Evolutionary conservation across 1,140 invertebrate species (phyloP).

Genomic region (Lutraria rhynchaena): DNA sequence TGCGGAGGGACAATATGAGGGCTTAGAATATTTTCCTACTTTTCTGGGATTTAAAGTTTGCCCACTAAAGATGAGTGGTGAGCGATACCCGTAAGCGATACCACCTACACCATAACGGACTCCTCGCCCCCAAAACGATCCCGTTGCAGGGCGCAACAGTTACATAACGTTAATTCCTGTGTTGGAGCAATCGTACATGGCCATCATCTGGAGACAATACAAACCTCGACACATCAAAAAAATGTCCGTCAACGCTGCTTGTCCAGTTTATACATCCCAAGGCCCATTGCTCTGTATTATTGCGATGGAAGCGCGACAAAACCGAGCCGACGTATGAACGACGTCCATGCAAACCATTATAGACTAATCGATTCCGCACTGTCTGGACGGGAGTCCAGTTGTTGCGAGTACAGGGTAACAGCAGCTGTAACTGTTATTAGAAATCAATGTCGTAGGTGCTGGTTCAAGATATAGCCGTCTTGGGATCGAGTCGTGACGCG

Average conservation of each 20-base stretch:
- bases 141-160: constrained; percentile 5
- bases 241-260: not conserved
- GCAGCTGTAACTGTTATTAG: constrained; percentile 1
- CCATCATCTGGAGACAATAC: not conserved
- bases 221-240: no score
- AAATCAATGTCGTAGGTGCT: not conserved
- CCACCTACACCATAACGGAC: no score
- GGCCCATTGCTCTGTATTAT: constrained; percentile 6
- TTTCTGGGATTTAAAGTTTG: not conserved
- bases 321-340: not conserved
- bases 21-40: not conserved
- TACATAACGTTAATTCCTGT: constrained; percentile 6
- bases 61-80: not conserved
- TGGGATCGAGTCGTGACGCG: not conserved
- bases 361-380: not conserved
- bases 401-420: constrained; percentile 7
- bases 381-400: not conserved
- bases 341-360: constrained; percentile 8
- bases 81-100: not conserved
- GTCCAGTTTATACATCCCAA: constrained; percentile 10
- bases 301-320: constrained; percentile 1
- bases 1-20: not conserved
- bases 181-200: not conserved
- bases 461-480: constrained; percentile 5
- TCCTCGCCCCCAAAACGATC: not conserved